Evolutionary conservation across 2,113 vertebrate genomes (phyloP).

Genomic region (Mionectes macconnelli): DNA sequence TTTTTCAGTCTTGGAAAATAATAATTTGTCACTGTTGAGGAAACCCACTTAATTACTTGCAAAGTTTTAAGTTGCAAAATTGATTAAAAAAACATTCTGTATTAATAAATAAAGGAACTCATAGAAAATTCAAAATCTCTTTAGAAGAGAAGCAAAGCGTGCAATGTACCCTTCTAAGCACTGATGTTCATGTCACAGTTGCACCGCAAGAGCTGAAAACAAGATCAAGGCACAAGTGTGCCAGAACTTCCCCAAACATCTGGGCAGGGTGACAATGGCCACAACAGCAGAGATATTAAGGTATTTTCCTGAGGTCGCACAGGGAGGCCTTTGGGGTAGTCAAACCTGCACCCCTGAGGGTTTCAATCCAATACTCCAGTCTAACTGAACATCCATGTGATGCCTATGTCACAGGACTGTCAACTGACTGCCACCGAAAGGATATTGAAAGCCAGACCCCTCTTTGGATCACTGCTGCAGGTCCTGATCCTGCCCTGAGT

Average conservation of each 20-base stretch:
- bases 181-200: background rate
- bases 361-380: background rate
- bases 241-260: background rate
- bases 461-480: background rate
- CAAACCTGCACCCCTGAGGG: background rate
- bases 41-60: background rate
- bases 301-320: background rate
- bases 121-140: background rate
- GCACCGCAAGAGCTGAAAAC: background rate
- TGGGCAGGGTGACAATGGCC: background rate
- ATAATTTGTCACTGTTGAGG: background rate
- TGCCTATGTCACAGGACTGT: background rate
- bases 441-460: background rate
- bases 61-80: background rate
- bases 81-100: background rate
- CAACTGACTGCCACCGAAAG: background rate
- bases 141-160: background rate
- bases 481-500: background rate
- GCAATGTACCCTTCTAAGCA: background rate
- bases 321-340: background rate
- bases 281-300: background rate
- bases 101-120: background rate
- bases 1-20: slow-evolving; percentile 30
- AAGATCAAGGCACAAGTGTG: background rate
- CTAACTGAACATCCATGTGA: accelerated